phyloP scores from a whole-genome alignment of 2,888 invertebrate genomes.

The Drosophila monieri region DNA sequence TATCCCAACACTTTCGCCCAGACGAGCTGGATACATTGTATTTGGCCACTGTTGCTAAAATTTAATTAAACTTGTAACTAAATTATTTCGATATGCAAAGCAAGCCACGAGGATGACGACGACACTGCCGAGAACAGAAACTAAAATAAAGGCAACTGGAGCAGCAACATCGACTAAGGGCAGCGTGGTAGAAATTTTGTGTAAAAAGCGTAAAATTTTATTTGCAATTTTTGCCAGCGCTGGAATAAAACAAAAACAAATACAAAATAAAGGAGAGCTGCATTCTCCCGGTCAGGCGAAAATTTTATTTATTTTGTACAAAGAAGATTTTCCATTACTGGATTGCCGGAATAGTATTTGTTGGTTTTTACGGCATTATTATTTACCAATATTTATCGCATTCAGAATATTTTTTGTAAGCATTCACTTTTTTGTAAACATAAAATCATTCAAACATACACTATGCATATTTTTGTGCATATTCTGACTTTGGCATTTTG shows the following conservation, averaged over 20 bases:
- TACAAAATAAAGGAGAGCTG: neutral
- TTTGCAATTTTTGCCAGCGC: conserved; percentile 43
- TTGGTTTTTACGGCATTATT: conserved; percentile 39
- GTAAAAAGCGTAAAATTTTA: conserved; percentile 56
- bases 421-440: conserved; percentile 1
- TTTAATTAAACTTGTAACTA: conserved; percentile 50
- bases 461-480: conserved; percentile 24
- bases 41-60: conserved; percentile 31
- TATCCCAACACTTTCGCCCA: conserved; percentile 6
- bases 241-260: conserved; percentile 12
- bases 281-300: neutral
- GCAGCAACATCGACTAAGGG: conserved; percentile 12
- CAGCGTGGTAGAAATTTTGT: conserved; percentile 48
- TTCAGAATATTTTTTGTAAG: conserved; percentile 8
- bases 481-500: conserved; percentile 41
- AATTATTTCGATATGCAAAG: conserved; percentile 51
- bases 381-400: conserved; percentile 42
- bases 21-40: conserved; percentile 11
- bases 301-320: conserved; percentile 29
- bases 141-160: conserved; percentile 14
- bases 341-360: conserved; percentile 32
- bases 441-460: conserved; percentile 18
- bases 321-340: conserved; percentile 21
- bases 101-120: conserved; percentile 22
- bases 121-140: conserved; percentile 25